phyloP scores from a whole-genome alignment of 2,888 invertebrate species.

The Pimpla rufipes region DNA sequence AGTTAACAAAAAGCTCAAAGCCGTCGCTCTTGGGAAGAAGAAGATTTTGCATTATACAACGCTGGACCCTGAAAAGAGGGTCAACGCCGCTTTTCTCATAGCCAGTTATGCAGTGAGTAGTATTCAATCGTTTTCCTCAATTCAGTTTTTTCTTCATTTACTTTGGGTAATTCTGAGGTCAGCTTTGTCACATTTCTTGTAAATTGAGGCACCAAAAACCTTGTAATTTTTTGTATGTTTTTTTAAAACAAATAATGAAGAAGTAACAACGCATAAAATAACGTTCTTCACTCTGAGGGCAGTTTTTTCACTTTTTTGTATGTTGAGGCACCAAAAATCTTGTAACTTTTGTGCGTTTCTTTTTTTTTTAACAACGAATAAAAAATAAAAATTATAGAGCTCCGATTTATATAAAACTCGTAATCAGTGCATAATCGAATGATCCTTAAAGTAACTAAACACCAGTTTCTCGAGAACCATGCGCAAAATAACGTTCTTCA shows the following conservation, averaged over 20 bases:
- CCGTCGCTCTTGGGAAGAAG: slow-evolving; percentile 89
- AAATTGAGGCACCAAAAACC: neutral
- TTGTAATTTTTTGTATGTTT: neutral
- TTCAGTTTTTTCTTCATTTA: neutral
- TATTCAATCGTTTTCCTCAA: neutral
- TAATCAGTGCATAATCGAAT: neutral
- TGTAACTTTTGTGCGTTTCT: too few species aligned
- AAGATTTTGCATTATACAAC: slow-evolving; percentile 93
- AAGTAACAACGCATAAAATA: too few species aligned
- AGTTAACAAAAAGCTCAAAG: slow-evolving; percentile 91
- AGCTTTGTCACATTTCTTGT: neutral
- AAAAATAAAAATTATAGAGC: too few species aligned
- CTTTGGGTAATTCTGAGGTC: too few species aligned
- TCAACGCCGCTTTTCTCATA: slow-evolving; percentile 95
- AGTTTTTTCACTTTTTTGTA: too few species aligned
- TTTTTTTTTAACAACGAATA: too few species aligned
- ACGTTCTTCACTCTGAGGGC: too few species aligned
- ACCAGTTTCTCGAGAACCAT: neutral
- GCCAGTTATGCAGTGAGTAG: slow-evolving; percentile 91
- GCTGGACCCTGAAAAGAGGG: slow-evolving; percentile 90
- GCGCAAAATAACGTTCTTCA: slow-evolving; percentile 31
- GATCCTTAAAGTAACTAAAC: slow-evolving; percentile 10
- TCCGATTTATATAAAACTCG: too few species aligned
- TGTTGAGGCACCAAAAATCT: too few species aligned
- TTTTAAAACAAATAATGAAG: neutral